Conservation (phyloP, 2,888 invertebrate genomes). For the Leucoma salicis region DNA sequence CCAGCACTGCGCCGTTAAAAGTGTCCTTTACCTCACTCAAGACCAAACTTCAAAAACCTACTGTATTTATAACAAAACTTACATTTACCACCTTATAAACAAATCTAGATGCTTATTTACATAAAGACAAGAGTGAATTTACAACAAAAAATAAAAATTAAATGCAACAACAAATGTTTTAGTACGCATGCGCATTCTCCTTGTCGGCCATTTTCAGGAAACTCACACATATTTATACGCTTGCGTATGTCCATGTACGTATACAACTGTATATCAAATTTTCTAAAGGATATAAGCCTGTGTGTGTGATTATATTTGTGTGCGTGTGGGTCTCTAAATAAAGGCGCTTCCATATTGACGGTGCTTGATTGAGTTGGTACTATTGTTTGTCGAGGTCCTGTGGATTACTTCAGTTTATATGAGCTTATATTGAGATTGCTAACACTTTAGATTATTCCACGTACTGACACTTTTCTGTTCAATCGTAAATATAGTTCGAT, state of each 20-base stretch:
- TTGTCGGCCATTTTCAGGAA: slow-evolving; percentile 74
- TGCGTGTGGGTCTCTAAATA: slow-evolving; percentile 67
- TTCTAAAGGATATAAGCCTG: slow-evolving; percentile 40
- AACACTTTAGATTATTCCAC: slow-evolving; percentile 32
- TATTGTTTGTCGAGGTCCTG: slow-evolving; percentile 32
- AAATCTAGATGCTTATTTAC: slow-evolving; percentile 10
- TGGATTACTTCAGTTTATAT: slow-evolving; percentile 25
- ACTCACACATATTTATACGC: slow-evolving; percentile 47
- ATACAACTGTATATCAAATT: slow-evolving; percentile 52
- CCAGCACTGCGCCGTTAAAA: slow-evolving; percentile 49
- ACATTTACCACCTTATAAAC: not conserved
- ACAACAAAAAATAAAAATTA: not conserved
- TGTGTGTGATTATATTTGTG: slow-evolving; percentile 28
- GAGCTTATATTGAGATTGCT: slow-evolving; percentile 31
- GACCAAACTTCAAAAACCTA: slow-evolving; percentile 71
- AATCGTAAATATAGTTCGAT: not conserved
- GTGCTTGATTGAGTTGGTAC: slow-evolving; percentile 40
- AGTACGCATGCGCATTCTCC: slow-evolving; percentile 57
- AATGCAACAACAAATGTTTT: slow-evolving; percentile 10
- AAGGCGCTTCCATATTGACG: slow-evolving; percentile 49
- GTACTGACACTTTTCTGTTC: slow-evolving; percentile 10
- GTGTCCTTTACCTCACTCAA: slow-evolving; percentile 74
- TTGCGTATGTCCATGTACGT: slow-evolving; percentile 24
- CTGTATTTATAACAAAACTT: slow-evolving; percentile 41
- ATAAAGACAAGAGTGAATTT: slow-evolving; percentile 22